Conservation (phyloP, 2,797 vertebrate species). For the Coilia nasus region DNA sequence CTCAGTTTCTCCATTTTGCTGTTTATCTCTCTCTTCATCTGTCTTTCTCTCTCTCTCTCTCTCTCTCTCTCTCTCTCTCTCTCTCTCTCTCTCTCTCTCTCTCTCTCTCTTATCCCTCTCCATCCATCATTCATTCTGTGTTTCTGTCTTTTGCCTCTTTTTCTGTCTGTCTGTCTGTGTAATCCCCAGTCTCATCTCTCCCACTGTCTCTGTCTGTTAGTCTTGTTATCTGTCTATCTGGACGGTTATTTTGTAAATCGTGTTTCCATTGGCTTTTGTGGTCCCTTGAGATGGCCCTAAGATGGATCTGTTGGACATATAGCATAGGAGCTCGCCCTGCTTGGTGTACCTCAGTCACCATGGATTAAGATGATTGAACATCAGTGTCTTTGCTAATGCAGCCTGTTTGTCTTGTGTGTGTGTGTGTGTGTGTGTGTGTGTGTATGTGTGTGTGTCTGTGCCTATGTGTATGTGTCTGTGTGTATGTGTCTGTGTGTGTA, state of each 20-base stretch:
- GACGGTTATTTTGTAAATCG: not conserved
- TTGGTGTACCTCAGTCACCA: not conserved
- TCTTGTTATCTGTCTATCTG: not conserved
- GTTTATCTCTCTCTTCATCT: not conserved
- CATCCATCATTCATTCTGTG: too few relatives aligned
- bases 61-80: not conserved
- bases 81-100: not conserved
- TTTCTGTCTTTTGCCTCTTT: not conserved
- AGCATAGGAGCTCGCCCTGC: not conserved
- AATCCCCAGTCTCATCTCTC: not conserved
- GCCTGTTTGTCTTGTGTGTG: not conserved
- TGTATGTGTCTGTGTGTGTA: not conserved
- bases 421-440: slow-evolving; percentile 26
- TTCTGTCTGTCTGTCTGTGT: not conserved
- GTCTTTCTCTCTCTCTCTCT: not conserved
- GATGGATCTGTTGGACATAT: not conserved
- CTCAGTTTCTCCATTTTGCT: not conserved
- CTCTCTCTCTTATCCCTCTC: too few relatives aligned
- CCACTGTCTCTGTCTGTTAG: not conserved
- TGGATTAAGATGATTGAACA: slow-evolving; percentile 2
- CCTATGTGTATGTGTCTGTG: slow-evolving; percentile 5
- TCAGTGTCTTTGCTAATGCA: not conserved
- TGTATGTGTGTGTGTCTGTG: slow-evolving; percentile 9
- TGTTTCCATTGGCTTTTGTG: not conserved
- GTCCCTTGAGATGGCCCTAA: not conserved